Percentiles rank a stretch among this genome's conserved stretches.
These are phyloP conservation scores for Heterodera filipjevi DNA, from an alignment of 2,888 invertebrate genomes.

Conservation along the genomic window DNA sequence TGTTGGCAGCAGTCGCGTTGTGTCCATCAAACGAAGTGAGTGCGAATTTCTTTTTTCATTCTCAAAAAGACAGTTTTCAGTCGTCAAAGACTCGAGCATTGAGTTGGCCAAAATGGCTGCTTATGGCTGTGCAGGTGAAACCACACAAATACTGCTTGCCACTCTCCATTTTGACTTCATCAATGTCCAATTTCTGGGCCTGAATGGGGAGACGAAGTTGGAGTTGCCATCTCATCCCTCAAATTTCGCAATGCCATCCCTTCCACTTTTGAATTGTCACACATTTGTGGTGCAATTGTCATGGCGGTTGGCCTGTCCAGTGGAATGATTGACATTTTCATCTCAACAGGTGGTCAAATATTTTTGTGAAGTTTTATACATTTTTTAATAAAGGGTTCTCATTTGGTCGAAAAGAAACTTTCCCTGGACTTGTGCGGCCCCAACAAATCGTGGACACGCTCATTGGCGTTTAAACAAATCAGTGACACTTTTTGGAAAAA, in stretches of 20 bases:
- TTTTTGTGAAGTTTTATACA: slow-evolving; percentile 34
- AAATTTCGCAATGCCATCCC: neutral
- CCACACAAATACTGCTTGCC: neutral
- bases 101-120: neutral
- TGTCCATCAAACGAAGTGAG: slow-evolving; percentile 16
- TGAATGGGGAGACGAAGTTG: neutral
- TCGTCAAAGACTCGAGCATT: neutral
- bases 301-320: slow-evolving; percentile 52
- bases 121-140: neutral
- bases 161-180: neutral
- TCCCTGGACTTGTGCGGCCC: slow-evolving; percentile 46
- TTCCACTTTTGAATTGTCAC: slow-evolving; percentile 9
- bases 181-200: neutral
- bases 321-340: slow-evolving; percentile 42
- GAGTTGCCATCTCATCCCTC: neutral
- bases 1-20: neutral
- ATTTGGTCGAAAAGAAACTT: slow-evolving; percentile 27
- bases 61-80: neutral
- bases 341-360: slow-evolving; percentile 1
- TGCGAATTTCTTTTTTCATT: neutral
- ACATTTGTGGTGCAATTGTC: slow-evolving; percentile 26
- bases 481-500: neutral
- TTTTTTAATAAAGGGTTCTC: too few species aligned
- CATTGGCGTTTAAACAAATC: slow-evolving; percentile 46
- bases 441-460: slow-evolving; percentile 47